These are phyloP conservation scores for Latrodectus elegans DNA, from an alignment of 2,888 invertebrate genomes.

Conservation along the genomic window DNA sequence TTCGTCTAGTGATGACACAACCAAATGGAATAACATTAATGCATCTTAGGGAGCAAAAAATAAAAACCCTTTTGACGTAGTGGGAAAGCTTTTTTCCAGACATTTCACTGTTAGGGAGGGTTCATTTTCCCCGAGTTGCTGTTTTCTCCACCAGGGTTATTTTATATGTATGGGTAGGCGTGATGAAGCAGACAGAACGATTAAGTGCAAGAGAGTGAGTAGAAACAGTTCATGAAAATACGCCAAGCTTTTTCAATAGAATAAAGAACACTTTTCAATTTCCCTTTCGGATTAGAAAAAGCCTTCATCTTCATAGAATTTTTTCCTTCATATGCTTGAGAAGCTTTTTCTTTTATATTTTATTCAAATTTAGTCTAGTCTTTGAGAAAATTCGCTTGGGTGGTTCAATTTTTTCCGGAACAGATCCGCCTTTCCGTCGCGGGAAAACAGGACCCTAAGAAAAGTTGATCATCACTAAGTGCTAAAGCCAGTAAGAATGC, in stretches of 20 bases:
- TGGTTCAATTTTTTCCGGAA: background rate
- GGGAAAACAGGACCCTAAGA: constrained; percentile 14
- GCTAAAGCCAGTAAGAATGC: constrained; percentile 40
- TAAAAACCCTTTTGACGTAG: constrained; percentile 66
- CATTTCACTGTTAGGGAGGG: constrained; percentile 43
- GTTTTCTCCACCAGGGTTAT: constrained; percentile 31
- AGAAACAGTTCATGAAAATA: background rate
- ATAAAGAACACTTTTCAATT: background rate
- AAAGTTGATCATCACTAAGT: constrained; percentile 59
- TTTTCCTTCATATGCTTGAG: too few relatives aligned
- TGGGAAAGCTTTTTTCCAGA: constrained; percentile 54
- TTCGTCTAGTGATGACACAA: constrained; percentile 68
- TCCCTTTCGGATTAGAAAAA: background rate
- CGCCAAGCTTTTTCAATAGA: background rate
- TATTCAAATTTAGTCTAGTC: too few relatives aligned
- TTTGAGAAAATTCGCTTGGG: background rate
- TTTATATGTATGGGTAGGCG: constrained; percentile 54
- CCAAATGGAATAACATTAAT: constrained; percentile 71
- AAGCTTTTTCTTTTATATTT: too few relatives aligned
- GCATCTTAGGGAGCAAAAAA: constrained; percentile 39
- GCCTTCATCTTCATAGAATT: background rate
- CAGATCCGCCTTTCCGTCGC: background rate
- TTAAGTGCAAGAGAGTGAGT: background rate
- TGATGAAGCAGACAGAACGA: constrained; percentile 18
- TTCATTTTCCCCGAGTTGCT: constrained; percentile 19